Percentiles rank a stretch among this genome's conserved stretches.
These are phyloP conservation scores for Cyaniris semiargus DNA, from an alignment of 2,888 invertebrate species.

Conservation along the genomic window DNA sequence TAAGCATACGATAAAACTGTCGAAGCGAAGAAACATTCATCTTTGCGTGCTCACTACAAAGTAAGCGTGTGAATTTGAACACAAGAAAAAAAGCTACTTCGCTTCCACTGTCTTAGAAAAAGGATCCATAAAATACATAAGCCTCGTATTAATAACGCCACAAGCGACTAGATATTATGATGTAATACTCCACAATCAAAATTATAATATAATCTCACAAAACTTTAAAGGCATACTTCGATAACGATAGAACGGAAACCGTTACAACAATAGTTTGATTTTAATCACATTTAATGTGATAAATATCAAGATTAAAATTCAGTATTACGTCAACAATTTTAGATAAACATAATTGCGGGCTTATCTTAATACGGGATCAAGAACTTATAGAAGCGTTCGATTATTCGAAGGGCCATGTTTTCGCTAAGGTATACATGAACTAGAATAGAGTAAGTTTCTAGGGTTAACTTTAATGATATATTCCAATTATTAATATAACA, in stretches of 20 bases:
- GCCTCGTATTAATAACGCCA: conserved; percentile 1
- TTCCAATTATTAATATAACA: conserved; percentile 31
- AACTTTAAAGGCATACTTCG: neutral
- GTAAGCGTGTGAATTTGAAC: neutral
- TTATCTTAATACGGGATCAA: neutral
- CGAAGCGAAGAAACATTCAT: neutral
- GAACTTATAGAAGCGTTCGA: neutral
- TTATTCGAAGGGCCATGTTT: neutral
- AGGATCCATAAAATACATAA: neutral
- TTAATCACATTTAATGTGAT: conserved; percentile 2
- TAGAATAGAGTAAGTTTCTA: conserved; percentile 7
- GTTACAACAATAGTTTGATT: neutral
- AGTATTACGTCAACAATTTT: neutral
- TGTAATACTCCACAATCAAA: neutral
- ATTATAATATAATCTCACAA: neutral
- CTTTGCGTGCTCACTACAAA: neutral
- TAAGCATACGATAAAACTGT: neutral
- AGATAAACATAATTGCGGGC: neutral
- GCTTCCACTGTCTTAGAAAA: neutral
- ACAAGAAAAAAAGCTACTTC: neutral
- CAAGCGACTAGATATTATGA: conserved; percentile 3
- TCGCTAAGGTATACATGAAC: conserved; percentile 8
- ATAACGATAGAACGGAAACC: neutral
- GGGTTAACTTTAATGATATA: conserved; percentile 29
- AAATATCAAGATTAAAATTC: neutral